phyloP scores from a whole-genome alignment of 1,140 invertebrate genomes.

The Tetragonula clypearis region DNA sequence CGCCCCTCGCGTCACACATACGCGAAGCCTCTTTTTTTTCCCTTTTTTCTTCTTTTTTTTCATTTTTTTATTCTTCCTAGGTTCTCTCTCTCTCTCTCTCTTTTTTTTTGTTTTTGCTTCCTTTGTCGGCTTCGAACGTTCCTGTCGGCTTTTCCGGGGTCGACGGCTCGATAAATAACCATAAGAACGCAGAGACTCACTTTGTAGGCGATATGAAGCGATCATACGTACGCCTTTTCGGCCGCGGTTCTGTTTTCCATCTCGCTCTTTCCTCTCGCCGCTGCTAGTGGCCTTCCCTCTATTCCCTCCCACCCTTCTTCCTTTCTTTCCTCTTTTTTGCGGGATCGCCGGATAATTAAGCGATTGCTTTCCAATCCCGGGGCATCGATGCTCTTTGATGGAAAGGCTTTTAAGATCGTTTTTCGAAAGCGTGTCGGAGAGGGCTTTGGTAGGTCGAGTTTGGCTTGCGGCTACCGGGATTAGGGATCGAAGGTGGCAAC shows the following conservation, averaged over 20 bases:
- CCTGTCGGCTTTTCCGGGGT: conserved; percentile 56
- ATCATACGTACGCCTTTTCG: conserved; percentile 67
- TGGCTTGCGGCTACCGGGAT: conserved; percentile 48
- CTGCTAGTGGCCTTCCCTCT: background rate
- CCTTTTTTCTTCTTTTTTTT: conserved; percentile 36
- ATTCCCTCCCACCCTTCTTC: background rate
- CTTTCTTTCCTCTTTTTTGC: conserved; percentile 7
- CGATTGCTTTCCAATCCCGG: conserved; percentile 49
- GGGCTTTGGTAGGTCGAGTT: conserved; percentile 50
- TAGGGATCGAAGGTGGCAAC: conserved; percentile 51
- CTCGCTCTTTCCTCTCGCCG: background rate
- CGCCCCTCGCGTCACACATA: conserved; percentile 68
- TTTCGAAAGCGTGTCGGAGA: conserved; percentile 35
- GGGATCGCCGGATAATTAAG: conserved; percentile 61
- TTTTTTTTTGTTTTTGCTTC: conserved; percentile 29
- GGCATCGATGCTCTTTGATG: conserved; percentile 38
- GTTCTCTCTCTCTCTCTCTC: background rate
- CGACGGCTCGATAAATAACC: conserved; percentile 74
- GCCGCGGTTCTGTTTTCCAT: conserved; percentile 30
- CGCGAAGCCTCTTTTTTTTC: conserved; percentile 54
- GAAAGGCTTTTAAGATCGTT: conserved; percentile 49
- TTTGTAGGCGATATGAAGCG: conserved; percentile 71
- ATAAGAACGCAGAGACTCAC: conserved; percentile 72
- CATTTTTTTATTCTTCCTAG: background rate
- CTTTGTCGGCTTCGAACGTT: conserved; percentile 60